Conservation (phyloP, 2,888 invertebrate species). For the Limnephilus auricula region DNA sequence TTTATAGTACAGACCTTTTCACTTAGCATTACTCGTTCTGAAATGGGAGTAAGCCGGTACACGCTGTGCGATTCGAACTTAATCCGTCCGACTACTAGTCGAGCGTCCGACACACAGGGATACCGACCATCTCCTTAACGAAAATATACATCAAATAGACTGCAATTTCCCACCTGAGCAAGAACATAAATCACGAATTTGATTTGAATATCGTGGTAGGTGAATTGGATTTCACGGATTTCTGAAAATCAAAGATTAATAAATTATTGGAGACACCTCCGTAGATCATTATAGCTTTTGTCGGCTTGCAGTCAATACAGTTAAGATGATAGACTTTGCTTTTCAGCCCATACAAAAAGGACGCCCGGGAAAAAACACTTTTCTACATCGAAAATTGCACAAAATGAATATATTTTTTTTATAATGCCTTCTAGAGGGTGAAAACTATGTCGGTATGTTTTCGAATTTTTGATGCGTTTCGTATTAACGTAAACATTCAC, state of each 20-base stretch:
- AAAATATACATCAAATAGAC: background rate
- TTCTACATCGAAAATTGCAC: no score
- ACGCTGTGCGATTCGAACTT: background rate
- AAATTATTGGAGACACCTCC: background rate
- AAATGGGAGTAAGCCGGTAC: background rate
- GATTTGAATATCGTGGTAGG: background rate
- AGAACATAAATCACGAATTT: background rate
- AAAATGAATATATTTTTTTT: no score
- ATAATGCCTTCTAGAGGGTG: no score
- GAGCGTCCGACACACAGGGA: no score
- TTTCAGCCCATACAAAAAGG: no score
- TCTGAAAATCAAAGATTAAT: background rate
- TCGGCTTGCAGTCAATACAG: background rate
- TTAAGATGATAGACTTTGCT: no score
- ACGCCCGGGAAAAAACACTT: no score
- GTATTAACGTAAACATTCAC: no score
- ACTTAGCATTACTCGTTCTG: background rate
- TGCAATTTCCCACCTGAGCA: background rate
- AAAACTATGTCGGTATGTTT: no score
- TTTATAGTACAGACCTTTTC: background rate
- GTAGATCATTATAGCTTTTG: background rate
- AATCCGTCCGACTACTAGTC: no score
- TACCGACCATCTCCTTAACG: no score
- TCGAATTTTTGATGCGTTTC: no score
- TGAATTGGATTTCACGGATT: background rate